phyloP scores from a whole-genome alignment of 1,140 invertebrate genomes.

The Dendroctonus ponderosae region DNA sequence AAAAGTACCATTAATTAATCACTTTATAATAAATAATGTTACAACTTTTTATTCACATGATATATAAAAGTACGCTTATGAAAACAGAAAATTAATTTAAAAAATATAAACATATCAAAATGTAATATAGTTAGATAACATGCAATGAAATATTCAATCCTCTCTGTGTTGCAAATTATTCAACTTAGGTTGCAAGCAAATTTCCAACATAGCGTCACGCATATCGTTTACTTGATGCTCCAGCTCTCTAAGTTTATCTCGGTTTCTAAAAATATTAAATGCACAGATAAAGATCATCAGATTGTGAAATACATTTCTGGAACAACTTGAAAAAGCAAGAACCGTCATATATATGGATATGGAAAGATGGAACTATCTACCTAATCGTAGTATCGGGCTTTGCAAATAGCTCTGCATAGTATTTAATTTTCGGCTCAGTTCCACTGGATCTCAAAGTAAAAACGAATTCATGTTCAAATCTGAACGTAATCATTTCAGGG shows the following conservation, averaged over 20 bases:
- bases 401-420: conserved; percentile 89
- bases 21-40: too few relatives aligned
- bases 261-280: conserved; percentile 56
- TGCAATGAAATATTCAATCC: too few relatives aligned
- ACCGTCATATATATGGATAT: too few relatives aligned
- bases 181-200: conserved; percentile 76
- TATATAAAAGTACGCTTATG: too few relatives aligned
- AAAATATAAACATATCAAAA: too few relatives aligned
- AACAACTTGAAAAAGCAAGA: too few relatives aligned
- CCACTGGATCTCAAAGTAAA: conserved; percentile 92
- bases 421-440: conserved; percentile 98
- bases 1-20: too few relatives aligned
- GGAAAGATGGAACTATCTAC: too few relatives aligned
- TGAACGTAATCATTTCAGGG: conserved; percentile 91
- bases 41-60: too few relatives aligned
- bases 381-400: conserved; percentile 53
- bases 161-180: conserved; percentile 50
- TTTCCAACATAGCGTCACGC: conserved; percentile 72
- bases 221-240: conserved; percentile 68
- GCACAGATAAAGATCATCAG: background rate
- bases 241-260: conserved; percentile 59
- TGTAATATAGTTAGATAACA: too few relatives aligned
- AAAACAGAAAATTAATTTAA: too few relatives aligned
- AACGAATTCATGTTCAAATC: conserved; percentile 84
- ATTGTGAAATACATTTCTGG: conserved; percentile 53